phyloP scores from a whole-genome alignment of 1,140 invertebrate species.

The Leptestheria dahalacensis region DNA sequence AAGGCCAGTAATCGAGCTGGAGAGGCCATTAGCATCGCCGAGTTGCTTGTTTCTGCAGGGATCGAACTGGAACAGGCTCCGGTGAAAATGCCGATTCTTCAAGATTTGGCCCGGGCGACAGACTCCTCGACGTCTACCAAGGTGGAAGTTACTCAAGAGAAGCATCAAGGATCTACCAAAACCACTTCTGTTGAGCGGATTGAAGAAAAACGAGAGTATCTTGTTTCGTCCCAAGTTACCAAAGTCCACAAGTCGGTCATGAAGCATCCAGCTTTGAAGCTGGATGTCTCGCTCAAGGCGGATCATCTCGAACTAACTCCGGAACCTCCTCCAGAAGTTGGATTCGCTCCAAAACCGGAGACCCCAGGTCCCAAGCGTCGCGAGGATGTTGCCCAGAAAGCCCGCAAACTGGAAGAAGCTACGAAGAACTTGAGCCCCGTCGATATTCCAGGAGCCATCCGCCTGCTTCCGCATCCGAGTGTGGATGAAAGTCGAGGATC shows the following conservation, averaged over 20 bases:
- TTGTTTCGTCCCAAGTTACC: background rate
- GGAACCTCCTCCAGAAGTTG: conserved; percentile 54
- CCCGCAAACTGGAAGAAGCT: conserved; percentile 44
- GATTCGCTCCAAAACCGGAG: conserved; percentile 30
- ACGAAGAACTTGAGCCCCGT: conserved; percentile 37
- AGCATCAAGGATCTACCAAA: background rate
- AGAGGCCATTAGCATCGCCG: conserved; percentile 64
- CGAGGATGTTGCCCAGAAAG: conserved; percentile 41
- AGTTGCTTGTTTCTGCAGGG: conserved; percentile 29
- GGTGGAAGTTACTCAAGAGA: background rate
- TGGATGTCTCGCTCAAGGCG: conserved; percentile 3
- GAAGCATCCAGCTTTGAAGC: background rate
- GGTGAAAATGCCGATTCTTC: background rate
- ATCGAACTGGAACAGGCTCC: background rate
- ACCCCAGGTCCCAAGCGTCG: conserved; percentile 29
- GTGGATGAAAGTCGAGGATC: conserved; percentile 9
- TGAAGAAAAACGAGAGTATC: background rate
- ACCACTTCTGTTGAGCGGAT: background rate
- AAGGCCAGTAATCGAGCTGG: conserved; percentile 75
- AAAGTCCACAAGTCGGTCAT: background rate
- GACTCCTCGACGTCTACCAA: too few relatives aligned
- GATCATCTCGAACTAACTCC: conserved; percentile 42
- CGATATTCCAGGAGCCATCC: conserved; percentile 45
- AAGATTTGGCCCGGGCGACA: too few relatives aligned
- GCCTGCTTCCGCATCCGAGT: conserved; percentile 36